These are phyloP conservation scores for Astur gentilis DNA, from an alignment of 2,113 vertebrate genomes.

Conservation along the genomic window DNA sequence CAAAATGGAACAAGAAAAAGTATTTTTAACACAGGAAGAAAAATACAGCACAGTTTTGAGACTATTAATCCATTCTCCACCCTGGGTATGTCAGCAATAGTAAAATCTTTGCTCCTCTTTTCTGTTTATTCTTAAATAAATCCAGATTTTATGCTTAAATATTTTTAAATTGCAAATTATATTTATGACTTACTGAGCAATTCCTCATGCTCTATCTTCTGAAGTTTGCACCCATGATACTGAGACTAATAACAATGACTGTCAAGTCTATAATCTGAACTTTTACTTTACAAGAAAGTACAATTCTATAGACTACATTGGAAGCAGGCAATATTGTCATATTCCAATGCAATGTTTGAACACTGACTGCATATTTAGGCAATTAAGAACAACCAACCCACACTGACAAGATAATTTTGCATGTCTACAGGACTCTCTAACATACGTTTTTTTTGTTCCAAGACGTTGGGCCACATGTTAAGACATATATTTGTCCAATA, in stretches of 20 bases:
- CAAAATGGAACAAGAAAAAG: neutral
- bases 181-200: neutral
- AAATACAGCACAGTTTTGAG: neutral
- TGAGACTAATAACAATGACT: neutral
- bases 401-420: neutral
- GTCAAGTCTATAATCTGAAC: neutral
- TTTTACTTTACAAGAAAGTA: neutral
- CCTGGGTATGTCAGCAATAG: neutral
- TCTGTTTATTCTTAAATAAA: neutral
- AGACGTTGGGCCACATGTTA: neutral
- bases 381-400: neutral
- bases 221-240: neutral
- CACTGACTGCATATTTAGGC: neutral
- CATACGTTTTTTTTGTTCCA: neutral
- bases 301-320: neutral
- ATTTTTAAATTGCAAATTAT: neutral
- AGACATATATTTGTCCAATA: neutral
- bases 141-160: neutral
- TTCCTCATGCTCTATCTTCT: neutral
- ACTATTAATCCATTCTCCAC: neutral
- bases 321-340: neutral
- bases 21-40: neutral
- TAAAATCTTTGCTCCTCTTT: neutral
- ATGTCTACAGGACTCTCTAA: neutral
- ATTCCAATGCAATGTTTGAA: neutral